Evolutionary conservation across 2,113 vertebrate species (phyloP), one percentile per base, ranked within the genome.

Genomic region (Ptilonorhynchus violaceus): DNA sequence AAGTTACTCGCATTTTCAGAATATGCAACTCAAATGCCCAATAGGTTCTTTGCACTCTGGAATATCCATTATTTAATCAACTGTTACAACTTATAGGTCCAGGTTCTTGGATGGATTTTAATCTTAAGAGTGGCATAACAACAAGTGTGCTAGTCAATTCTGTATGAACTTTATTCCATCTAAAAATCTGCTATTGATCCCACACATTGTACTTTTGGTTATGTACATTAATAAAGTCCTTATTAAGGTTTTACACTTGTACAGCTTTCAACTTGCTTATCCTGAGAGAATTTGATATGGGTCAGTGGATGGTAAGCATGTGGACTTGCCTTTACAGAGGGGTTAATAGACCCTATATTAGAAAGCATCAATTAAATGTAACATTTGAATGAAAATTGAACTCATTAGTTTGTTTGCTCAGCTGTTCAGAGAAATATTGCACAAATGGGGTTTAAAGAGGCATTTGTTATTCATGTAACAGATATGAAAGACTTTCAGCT

Each of bases 361-460:
- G 91, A 95, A 95, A 96, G 62, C 62, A 97, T 91, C 88, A 92
- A 74, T 96, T 97, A 96, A 72, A 46, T 92, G 64, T 89, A 96
- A 96, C 78, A 96, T 96, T 69, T 93, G 93, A 97, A 97, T 95
- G 53, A 93, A 98, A 97, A 97, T 92, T 86, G 93, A 98, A 96
- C 73, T 95, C 77, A 87, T 95, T 92, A 85, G 60, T 92, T 97
- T 94, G 92, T 96, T 98, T 98, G 88, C 70, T 98, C 95, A 97
- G 97, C 92, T 98, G 96, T 94, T 97, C 92, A 79, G 68, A 83
- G 76, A 94, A 96, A 83, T 94, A 95, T 58, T 94, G 76, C 83
- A 92, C 77, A 96, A 97, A 92, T 68, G 82, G 60, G 56, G 53
- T 86, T 97, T 95, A 93, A 97, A 81, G 88, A 93, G 59, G 37